Evolutionary conservation across 2,797 vertebrate genomes (phyloP), one percentile per base, ranked within the genome.

Genomic region (Rousettus madagascariensis): DNA sequence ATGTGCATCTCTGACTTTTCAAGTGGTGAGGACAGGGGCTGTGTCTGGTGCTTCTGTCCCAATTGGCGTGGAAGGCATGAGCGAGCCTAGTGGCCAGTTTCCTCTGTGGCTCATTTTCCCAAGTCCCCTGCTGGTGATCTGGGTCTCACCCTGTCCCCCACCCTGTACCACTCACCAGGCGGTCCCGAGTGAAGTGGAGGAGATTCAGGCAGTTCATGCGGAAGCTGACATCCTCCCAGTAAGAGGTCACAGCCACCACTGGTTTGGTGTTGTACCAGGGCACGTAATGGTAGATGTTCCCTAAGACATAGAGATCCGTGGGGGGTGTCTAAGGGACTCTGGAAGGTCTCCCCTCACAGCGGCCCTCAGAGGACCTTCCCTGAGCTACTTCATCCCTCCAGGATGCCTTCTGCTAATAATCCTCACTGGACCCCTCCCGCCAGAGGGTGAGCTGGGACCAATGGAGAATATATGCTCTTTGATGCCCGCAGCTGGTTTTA

Each of bases 251-350:
- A 0, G 98, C 98, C 9, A 71, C 98, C 12, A 98, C 97, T 0
- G 98, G 98, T 22, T 98, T 98, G 71, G 93, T 98, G 89, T 98
- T 91, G 0, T 98, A 96, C 98, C 98, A 99, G 0, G 98, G 98
- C 80, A 99, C 95, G 13, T 98, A 98, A 68, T 98, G 96, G 55
- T 98, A 98, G 57, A 74, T 89, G 59, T 96, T 97, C 0, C 98
- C 98, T 98, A 96, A 65, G 66, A 90, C 57, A 93, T 3, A 93
- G 41, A 92, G 46, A 38, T 9, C 53, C 1, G 7, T 5, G 20
- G 6, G 7, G 17, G 3, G 9, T 24, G 8, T 95, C 51, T 71
- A 69, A 95, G 66, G n/a, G 53, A 36, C 65, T 36, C 8, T 24
- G 24, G 41, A 20, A 36, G 38, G 41, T 65, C n/a, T 46, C 36